Percentiles rank a stretch among this genome's conserved stretches.
phyloP scores from a whole-genome alignment of 2,888 invertebrate species.

The Aporophyla nigra region DNA sequence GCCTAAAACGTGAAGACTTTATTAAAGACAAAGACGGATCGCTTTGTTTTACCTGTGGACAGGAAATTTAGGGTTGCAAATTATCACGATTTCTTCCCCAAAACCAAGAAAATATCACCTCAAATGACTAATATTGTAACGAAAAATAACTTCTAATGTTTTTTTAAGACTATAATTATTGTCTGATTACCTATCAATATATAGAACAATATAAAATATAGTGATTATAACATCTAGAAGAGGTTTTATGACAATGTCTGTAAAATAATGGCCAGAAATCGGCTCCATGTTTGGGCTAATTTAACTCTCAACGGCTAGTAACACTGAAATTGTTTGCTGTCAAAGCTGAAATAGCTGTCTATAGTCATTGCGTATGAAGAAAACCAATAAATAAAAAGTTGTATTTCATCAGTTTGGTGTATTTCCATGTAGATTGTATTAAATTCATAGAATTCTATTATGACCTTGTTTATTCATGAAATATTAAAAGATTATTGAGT shows the following conservation, averaged over 20 bases:
- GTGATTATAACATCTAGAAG: background rate
- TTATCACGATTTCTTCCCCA: background rate
- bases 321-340: constrained; percentile 63
- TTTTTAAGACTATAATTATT: background rate
- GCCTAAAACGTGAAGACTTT: background rate
- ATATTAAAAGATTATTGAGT: constrained; percentile 56
- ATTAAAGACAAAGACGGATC: background rate
- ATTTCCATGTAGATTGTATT: constrained; percentile 53
- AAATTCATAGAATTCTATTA: constrained; percentile 57
- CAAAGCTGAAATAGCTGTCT: constrained; percentile 57
- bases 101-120: background rate
- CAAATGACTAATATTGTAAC: background rate
- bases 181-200: background rate
- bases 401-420: constrained; percentile 58
- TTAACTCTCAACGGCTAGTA: constrained; percentile 21
- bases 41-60: background rate
- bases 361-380: constrained; percentile 60
- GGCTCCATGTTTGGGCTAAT: background rate
- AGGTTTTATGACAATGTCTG: background rate
- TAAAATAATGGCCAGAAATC: background rate
- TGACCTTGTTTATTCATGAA: constrained; percentile 55
- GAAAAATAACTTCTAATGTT: background rate
- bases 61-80: background rate
- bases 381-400: constrained; percentile 66
- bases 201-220: background rate